These are phyloP conservation scores for Dreissena polymorpha DNA, from an alignment of 1,140 invertebrate species.

Conservation along the genomic window DNA sequence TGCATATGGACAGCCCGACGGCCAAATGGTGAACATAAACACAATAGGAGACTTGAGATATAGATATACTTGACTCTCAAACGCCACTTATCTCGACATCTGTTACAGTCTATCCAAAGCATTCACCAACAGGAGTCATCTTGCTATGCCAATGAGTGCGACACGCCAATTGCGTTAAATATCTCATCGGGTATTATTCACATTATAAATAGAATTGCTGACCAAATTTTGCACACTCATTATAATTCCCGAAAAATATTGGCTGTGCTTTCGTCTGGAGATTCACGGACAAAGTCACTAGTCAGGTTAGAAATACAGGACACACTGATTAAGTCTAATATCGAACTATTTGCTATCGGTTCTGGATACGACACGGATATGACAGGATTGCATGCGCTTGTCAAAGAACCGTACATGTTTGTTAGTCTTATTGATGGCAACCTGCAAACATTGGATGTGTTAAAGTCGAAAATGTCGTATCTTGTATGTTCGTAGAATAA, in stretches of 20 bases:
- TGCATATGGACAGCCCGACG: background rate
- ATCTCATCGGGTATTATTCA: too few relatives aligned
- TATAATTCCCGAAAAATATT: conserved; percentile 1
- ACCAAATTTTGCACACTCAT: too few relatives aligned
- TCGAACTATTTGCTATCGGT: conserved; percentile 11
- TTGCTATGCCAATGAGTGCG: background rate
- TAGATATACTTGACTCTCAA: background rate
- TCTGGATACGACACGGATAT: conserved; percentile 4
- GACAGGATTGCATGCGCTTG: conserved; percentile 1
- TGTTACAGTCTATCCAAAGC: background rate
- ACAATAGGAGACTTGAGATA: background rate
- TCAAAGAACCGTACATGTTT: background rate
- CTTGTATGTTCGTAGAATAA: too few relatives aligned
- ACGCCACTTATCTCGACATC: background rate
- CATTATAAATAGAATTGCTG: background rate
- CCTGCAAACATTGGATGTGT: too few relatives aligned
- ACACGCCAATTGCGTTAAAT: background rate
- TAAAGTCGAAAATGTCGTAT: too few relatives aligned
- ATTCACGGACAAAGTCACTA: background rate
- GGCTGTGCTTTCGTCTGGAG: background rate
- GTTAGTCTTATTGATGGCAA: too few relatives aligned
- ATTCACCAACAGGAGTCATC: background rate
- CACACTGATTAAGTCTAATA: background rate
- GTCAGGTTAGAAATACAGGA: background rate
- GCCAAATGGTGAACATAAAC: background rate